These are phyloP conservation scores for Orthosia cruda DNA, from an alignment of 2,888 invertebrate genomes.

Conservation along the genomic window DNA sequence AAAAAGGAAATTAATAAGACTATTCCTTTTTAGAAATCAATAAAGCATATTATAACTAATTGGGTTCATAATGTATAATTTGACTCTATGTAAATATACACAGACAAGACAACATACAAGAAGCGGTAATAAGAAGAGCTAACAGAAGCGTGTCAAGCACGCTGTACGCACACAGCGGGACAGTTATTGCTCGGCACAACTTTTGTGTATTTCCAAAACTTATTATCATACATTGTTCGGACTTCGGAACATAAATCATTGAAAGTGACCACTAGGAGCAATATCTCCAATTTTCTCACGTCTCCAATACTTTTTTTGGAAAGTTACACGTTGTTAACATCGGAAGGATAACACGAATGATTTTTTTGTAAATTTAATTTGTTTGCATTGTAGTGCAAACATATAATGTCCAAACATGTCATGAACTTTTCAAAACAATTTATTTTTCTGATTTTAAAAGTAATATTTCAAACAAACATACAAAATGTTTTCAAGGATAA, in stretches of 20 bases:
- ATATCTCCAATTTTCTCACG: slow-evolving; percentile 38
- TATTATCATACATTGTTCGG: slow-evolving; percentile 32
- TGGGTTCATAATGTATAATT: slow-evolving; percentile 1
- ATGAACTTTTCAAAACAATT: too few species aligned
- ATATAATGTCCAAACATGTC: too few species aligned
- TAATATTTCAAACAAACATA: neutral
- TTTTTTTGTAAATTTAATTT: neutral
- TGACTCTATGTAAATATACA: slow-evolving; percentile 16
- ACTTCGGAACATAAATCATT: slow-evolving; percentile 19
- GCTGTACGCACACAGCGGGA: slow-evolving; percentile 8
- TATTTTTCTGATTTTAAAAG: too few species aligned
- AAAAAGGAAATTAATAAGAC: neutral
- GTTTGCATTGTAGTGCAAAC: too few species aligned
- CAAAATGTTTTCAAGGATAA: neutral
- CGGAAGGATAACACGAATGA: neutral
- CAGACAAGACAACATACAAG: slow-evolving; percentile 6
- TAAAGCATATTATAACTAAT: too few species aligned
- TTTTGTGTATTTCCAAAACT: slow-evolving; percentile 41
- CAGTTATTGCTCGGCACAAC: slow-evolving; percentile 27
- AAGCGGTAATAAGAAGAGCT: slow-evolving; percentile 33
- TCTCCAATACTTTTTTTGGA: slow-evolving; percentile 16
- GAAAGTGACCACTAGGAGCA: slow-evolving; percentile 33
- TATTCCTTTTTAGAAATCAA: neutral
- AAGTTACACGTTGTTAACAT: neutral
- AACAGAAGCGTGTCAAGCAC: slow-evolving; percentile 60